These are phyloP conservation scores for Neotoma lepida DNA, from an alignment of 2,113 vertebrate genomes.

Conservation along the genomic window DNA sequence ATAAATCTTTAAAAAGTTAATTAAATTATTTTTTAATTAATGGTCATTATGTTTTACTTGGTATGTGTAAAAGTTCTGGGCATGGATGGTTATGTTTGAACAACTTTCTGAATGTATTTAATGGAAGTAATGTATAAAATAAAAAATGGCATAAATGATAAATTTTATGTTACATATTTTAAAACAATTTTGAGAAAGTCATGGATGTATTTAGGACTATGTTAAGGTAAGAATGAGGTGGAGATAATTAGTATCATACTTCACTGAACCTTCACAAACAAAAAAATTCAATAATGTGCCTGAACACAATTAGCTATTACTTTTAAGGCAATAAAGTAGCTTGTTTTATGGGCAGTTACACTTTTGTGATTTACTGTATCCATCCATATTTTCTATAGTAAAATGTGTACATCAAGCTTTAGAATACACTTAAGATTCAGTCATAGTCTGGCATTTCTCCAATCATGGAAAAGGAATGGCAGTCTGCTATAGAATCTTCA, in stretches of 20 bases:
- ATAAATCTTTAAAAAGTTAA: not conserved
- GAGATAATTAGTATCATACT: not conserved
- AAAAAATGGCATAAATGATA: not conserved
- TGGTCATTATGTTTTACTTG: not conserved
- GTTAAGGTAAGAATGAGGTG: not conserved
- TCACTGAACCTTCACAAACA: not conserved
- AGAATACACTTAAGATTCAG: not conserved
- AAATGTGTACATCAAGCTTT: not conserved
- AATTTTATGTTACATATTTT: not conserved
- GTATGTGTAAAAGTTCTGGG: not conserved
- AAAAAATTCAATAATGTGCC: not conserved
- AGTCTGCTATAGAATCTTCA: not conserved
- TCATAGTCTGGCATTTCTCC: too few relatives aligned
- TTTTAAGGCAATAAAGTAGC: not conserved
- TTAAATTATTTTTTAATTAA: not conserved
- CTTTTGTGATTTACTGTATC: not conserved
- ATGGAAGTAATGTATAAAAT: not conserved
- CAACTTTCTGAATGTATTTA: not conserved
- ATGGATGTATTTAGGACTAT: not conserved
- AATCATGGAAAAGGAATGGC: not conserved
- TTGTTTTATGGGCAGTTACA: not conserved
- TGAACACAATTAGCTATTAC: not conserved
- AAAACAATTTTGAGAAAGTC: not conserved
- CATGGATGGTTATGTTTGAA: not conserved
- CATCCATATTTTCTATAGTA: not conserved